A percentile compares a stretch with the other conserved stretches of the same genome.
Conservation (phyloP, 2,888 invertebrate genomes). For the Electrophaes corylata region DNA sequence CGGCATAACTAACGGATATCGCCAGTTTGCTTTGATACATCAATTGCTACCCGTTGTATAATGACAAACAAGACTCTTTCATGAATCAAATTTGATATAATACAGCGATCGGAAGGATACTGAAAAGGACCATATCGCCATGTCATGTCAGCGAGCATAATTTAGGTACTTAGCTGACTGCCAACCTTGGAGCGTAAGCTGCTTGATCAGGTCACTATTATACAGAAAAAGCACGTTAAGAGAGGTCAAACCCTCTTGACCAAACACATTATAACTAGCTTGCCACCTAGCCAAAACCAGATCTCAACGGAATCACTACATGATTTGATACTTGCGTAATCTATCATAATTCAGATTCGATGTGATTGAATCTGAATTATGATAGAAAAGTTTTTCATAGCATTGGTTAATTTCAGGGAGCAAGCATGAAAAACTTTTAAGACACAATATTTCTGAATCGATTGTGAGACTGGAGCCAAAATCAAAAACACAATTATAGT, state of each 20-base stretch:
- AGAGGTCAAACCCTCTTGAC: neutral
- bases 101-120: neutral
- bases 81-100: constrained; percentile 1
- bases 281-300: too few relatives aligned
- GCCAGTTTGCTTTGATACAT: constrained; percentile 6
- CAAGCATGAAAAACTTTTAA: too few relatives aligned
- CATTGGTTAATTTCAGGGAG: too few relatives aligned
- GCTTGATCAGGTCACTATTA: neutral
- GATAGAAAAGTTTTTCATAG: too few relatives aligned
- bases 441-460: too few relatives aligned
- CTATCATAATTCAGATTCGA: too few relatives aligned
- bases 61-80: neutral
- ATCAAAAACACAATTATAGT: too few relatives aligned
- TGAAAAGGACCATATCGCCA: neutral
- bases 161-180: neutral
- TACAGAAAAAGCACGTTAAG: neutral
- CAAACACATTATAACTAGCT: too few relatives aligned
- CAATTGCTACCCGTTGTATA: constrained; percentile 14
- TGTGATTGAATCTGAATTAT: too few relatives aligned
- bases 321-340: too few relatives aligned
- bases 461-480: too few relatives aligned
- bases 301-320: neutral
- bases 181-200: neutral
- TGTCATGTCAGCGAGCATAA: too few relatives aligned
- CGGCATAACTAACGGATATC: constrained; percentile 23